Percentiles rank a stretch among this genome's conserved stretches.
These are phyloP conservation scores for Teinopalpus imperialis DNA, from an alignment of 2,888 invertebrate species.

Conservation along the genomic window DNA sequence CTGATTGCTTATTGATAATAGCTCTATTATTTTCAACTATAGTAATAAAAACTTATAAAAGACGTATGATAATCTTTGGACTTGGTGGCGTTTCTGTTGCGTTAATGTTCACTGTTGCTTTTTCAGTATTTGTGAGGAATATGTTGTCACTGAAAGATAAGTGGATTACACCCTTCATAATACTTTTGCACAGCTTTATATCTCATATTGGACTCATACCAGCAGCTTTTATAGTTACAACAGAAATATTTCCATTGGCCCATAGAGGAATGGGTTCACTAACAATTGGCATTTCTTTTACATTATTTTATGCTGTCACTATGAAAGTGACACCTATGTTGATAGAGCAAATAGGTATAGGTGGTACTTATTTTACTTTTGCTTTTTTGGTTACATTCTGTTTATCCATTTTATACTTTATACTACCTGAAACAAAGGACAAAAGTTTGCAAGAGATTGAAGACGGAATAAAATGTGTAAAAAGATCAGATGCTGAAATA, in stretches of 20 bases:
- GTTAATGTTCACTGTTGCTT: constrained; percentile 40
- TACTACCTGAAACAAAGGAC: constrained; percentile 50
- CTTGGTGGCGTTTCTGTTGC: constrained; percentile 35
- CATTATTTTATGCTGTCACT: constrained; percentile 37
- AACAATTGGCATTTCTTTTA: constrained; percentile 40
- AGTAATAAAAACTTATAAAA: constrained; percentile 36
- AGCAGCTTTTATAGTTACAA: constrained; percentile 37
- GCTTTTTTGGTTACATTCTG: constrained; percentile 36
- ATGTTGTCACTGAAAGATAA: constrained; percentile 21
- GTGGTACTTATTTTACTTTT: constrained; percentile 41
- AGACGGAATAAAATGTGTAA: constrained; percentile 38
- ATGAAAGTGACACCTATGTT: constrained; percentile 45
- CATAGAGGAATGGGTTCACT: constrained; percentile 42
- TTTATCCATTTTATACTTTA: constrained; percentile 37
- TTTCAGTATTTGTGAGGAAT: constrained; percentile 35
- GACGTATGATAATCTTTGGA: constrained; percentile 41
- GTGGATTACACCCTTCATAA: constrained; percentile 40
- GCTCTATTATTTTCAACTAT: constrained; percentile 38
- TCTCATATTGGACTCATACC: constrained; percentile 42
- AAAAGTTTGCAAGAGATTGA: constrained; percentile 48
- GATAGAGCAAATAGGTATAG: constrained; percentile 38
- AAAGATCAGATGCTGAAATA: constrained; percentile 4
- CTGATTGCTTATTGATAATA: constrained; percentile 38
- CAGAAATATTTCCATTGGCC: constrained; percentile 50
- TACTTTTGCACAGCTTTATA: constrained; percentile 40